Evolutionary conservation across 2,797 vertebrate species (phyloP).

Genomic region (Vireo griseus): DNA sequence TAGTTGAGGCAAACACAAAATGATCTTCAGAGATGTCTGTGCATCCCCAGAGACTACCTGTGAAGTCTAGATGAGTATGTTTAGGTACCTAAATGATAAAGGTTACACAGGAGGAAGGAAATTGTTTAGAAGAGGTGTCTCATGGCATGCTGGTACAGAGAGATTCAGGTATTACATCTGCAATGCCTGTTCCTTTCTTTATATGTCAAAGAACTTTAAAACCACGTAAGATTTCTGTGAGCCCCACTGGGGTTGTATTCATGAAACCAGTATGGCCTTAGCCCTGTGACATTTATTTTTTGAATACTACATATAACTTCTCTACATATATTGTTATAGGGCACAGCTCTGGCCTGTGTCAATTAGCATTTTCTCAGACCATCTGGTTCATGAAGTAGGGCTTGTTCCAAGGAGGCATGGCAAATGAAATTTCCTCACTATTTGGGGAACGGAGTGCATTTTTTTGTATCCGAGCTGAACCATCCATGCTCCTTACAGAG

Average conservation of each 20-base stretch:
- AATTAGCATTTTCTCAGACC: background rate
- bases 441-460: background rate
- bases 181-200: background rate
- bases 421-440: background rate
- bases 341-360: background rate
- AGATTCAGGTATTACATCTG: background rate
- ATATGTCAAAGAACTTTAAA: background rate
- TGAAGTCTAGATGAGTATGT: background rate
- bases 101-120: background rate
- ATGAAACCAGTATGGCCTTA: background rate
- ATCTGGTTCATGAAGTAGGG: accelerated
- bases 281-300: background rate
- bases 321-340: background rate
- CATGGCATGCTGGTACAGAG: background rate
- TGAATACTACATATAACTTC: background rate
- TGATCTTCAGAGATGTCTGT: background rate
- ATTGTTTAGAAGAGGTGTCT: background rate
- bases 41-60: background rate
- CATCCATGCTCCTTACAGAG: background rate
- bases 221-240: background rate
- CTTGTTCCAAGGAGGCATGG: background rate
- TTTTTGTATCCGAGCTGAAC: background rate
- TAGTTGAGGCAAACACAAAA: background rate
- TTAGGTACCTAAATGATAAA: background rate
- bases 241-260: background rate